A percentile compares a stretch with the other conserved stretches of the same genome.
Conservation (phyloP, 1,140 invertebrate genomes). For the Drosophila persimilis region DNA sequence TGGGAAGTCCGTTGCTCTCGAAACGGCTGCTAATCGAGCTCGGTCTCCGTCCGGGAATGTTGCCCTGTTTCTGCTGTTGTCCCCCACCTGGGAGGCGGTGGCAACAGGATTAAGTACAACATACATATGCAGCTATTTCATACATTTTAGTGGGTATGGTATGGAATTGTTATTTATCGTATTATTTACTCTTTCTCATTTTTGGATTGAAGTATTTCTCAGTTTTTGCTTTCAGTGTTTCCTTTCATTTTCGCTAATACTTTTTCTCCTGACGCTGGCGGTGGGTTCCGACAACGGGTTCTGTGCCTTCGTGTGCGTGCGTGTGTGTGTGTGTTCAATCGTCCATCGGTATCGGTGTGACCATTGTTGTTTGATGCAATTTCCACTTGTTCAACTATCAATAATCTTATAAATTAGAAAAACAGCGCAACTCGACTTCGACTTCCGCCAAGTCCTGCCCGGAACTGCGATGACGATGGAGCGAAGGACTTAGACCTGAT, state of each 20-base stretch:
- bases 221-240: constrained; percentile 49
- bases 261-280: constrained; percentile 36
- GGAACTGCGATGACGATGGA: constrained; percentile 44
- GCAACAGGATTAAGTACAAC: constrained; percentile 49
- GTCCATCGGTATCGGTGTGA: constrained; percentile 4
- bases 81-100: background rate
- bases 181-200: constrained; percentile 21
- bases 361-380: constrained; percentile 41
- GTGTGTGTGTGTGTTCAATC: constrained; percentile 31
- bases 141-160: constrained; percentile 28
- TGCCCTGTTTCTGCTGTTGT: constrained; percentile 30
- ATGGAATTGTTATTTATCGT: background rate
- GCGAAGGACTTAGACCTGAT: constrained; percentile 76
- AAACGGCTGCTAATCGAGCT: constrained; percentile 55
- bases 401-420: constrained; percentile 80
- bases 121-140: constrained; percentile 46
- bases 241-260: constrained; percentile 63
- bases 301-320: constrained; percentile 25
- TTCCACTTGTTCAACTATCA: constrained; percentile 63
- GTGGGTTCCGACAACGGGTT: constrained; percentile 9
- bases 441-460: constrained; percentile 33
- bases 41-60: constrained; percentile 3
- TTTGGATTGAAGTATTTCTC: constrained; percentile 58
- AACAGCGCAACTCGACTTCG: constrained; percentile 72
- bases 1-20: constrained; percentile 49